Conservation (phyloP, 2,888 invertebrate species). For the Thysanoteuthis rhombus region DNA sequence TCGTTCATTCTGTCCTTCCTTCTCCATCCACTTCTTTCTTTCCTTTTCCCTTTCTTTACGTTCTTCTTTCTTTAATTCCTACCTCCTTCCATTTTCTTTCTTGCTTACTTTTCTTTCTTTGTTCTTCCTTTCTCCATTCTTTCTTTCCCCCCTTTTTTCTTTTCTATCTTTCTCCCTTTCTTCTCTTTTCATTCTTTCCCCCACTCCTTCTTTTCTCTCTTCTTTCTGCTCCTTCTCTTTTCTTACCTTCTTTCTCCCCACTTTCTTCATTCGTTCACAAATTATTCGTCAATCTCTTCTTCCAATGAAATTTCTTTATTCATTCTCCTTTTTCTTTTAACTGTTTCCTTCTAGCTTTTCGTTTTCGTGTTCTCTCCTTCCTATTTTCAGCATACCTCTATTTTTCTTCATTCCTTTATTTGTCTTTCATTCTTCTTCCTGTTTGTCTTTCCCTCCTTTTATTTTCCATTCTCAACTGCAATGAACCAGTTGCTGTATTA, state of each 20-base stretch:
- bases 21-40: neutral
- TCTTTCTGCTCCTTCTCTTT: neutral
- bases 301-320: neutral
- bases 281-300: too few species aligned
- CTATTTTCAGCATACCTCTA: too few species aligned
- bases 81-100: neutral
- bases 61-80: neutral
- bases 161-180: too few species aligned
- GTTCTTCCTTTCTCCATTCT: too few species aligned
- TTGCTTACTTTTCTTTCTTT: too few species aligned
- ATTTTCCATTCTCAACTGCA: neutral
- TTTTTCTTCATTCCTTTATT: neutral
- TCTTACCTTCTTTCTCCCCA: neutral
- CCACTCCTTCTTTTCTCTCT: neutral
- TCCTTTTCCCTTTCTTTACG: neutral
- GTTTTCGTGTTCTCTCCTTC: too few species aligned
- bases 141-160: too few species aligned
- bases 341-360: too few species aligned
- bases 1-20: neutral
- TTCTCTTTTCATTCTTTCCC: too few species aligned
- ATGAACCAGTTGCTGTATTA: too few species aligned
- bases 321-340: neutral
- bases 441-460: neutral
- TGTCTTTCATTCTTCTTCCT: neutral
- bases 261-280: rapidly evolving